Percentiles rank a stretch among this genome's conserved stretches.
These are phyloP conservation scores for Propithecus perrieri DNA, from an alignment of 2,797 vertebrate species.

Conservation along the genomic window DNA sequence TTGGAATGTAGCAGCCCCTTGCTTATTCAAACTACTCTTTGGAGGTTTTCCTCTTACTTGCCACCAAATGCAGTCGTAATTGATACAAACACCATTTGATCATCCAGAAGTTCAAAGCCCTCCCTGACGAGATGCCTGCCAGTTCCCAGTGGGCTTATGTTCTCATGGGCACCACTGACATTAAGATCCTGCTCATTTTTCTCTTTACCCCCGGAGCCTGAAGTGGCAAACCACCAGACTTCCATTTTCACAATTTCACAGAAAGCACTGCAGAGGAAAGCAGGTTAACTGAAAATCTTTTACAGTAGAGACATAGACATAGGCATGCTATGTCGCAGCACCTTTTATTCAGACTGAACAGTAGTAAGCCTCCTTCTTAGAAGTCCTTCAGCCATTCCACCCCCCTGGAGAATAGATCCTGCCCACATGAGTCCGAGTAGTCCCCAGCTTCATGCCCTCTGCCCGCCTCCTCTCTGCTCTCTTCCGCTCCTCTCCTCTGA, in stretches of 20 bases:
- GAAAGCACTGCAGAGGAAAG: background rate
- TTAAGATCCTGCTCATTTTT: background rate
- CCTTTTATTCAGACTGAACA: background rate
- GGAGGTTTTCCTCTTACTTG: background rate
- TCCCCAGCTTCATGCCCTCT: background rate
- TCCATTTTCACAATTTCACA: background rate
- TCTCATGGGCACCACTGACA: background rate
- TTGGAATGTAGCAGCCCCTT: background rate
- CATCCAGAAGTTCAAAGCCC: background rate
- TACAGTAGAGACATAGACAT: background rate
- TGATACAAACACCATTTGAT: background rate
- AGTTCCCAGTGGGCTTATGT: background rate
- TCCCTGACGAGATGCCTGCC: background rate
- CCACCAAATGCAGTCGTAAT: background rate
- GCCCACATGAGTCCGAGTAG: background rate
- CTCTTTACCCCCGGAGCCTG: background rate
- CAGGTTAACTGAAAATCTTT: background rate
- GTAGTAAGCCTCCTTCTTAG: background rate
- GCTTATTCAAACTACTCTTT: background rate
- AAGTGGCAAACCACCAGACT: background rate
- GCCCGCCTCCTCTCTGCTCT: background rate
- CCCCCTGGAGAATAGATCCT: background rate
- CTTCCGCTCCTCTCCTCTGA: background rate
- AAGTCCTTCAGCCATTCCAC: background rate
- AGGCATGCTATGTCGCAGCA: background rate